A percentile compares a stretch with the other conserved stretches of the same genome.
phyloP scores from a whole-genome alignment of 2,888 invertebrate species.

The Scrobipalpa atriplicella region DNA sequence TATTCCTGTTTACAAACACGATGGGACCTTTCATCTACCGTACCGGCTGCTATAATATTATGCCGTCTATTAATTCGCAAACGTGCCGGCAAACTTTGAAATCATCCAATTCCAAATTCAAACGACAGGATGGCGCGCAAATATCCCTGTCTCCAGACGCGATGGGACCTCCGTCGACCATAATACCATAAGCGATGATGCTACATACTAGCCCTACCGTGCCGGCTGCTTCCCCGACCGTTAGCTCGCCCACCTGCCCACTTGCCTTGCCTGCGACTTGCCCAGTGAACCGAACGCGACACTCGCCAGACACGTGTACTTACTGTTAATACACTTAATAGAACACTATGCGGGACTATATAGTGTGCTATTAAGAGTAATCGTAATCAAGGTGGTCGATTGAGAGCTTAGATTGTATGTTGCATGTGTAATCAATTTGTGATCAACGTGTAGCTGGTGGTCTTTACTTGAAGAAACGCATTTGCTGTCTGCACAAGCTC shows the following conservation, averaged over 20 bases:
- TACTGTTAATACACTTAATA: conserved; percentile 22
- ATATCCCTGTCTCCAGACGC: conserved; percentile 40
- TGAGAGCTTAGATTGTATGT: conserved; percentile 13
- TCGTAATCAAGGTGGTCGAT: conserved; percentile 19
- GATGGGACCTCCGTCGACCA: neutral
- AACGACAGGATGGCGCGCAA: conserved; percentile 43
- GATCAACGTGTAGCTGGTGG: neutral
- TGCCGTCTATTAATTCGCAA: no score
- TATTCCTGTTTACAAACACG: no score
- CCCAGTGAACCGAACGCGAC: conserved; percentile 78
- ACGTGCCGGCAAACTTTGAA: neutral
- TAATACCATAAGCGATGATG: neutral
- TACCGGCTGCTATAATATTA: neutral
- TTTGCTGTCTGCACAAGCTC: neutral
- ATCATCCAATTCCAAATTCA: neutral
- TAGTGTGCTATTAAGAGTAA: conserved; percentile 32
- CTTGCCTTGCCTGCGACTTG: conserved; percentile 60
- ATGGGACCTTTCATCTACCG: neutral
- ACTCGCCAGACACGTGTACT: conserved; percentile 44
- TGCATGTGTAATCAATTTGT: neutral
- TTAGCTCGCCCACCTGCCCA: conserved; percentile 79
- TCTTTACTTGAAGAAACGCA: neutral
- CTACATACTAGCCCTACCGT: conserved; percentile 19
- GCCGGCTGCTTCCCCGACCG: conserved; percentile 57
- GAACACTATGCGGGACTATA: conserved; percentile 33